Base-by-base conservation (phyloP, 2,797 vertebrate genomes). In the Vespertilio murinus region DNA sequence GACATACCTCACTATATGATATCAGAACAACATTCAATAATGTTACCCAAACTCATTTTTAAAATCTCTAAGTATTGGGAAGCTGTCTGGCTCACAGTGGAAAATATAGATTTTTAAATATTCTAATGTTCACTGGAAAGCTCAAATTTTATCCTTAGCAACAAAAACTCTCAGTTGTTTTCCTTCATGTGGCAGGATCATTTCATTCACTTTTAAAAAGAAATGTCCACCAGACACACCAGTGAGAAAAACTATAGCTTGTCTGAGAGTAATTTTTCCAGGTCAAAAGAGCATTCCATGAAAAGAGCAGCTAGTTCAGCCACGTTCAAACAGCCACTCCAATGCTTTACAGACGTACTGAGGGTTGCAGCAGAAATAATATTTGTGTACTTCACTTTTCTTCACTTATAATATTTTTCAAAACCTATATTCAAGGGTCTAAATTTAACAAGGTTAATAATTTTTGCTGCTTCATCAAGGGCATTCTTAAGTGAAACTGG, bases 121-220 rank as follows among this genome's bases (percentile, higher is more conserved):
- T 65, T 77, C 30, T 70, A 73, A 40, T 88, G 89, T 93, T 92
- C 16, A 18, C 61, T 83, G 13, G 52, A 89, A 92, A 86, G 13
- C n/a, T 83, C 56, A 33, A 35, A 38, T 95, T 80, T 89, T 80
- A 75, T 77, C 64, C 49, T 23, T 17, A n/a, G 52, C 33, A 42
- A 45, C 40, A 92, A 87, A 92, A 79, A 54, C 47, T 92, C 70
- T 84, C 64, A 17, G 1, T 45, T 42, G 33, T 93, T 93, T 93
- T 75, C n/a, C 65, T 80, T 83, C 38, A 61, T 71, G 35, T 78
- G 35, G 80, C 49, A 40, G 5, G 17, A 65, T 84, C 52, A 38
- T 9, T 88, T 79, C 59, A 71, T 65, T 81, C 20, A 64, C 20
- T 38, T 28, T 22, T 3, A 1, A 42, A 38, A 13, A 83, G 49